Percentiles rank a stretch among this genome's conserved stretches.
Conservation (phyloP, 2,888 invertebrate species). For the Thera britannica region DNA sequence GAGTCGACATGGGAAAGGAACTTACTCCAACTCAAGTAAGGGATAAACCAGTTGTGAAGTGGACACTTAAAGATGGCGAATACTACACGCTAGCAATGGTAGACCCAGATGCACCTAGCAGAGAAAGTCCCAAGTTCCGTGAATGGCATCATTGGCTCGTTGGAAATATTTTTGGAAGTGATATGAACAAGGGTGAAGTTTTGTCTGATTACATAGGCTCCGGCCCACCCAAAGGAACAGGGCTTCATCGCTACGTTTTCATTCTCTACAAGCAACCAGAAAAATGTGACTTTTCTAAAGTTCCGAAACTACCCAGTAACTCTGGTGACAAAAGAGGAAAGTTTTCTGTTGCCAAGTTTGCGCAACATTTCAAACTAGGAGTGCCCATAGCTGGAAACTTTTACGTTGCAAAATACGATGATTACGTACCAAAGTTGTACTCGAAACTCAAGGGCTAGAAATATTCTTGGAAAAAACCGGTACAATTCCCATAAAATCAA, state of each 20-base stretch:
- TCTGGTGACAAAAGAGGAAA: constrained; percentile 83
- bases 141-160: constrained; percentile 93
- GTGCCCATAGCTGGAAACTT: constrained; percentile 86
- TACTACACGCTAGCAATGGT: constrained; percentile 87
- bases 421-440: constrained; percentile 83
- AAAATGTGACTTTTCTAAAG: constrained; percentile 72
- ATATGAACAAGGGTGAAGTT: constrained; percentile 86
- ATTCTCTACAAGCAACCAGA: constrained; percentile 86
- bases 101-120: constrained; percentile 92
- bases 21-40: constrained; percentile 90
- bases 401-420: constrained; percentile 85
- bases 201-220: constrained; percentile 86
- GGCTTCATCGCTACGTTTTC: constrained; percentile 89
- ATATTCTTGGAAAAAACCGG: constrained; percentile 40
- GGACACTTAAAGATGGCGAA: constrained; percentile 83
- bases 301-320: constrained; percentile 69
- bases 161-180: constrained; percentile 88
- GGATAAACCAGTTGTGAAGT: constrained; percentile 87
- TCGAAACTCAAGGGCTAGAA: constrained; percentile 69
- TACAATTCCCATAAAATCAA: constrained; percentile 30
- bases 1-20: constrained; percentile 86
- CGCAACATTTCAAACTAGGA: constrained; percentile 84
- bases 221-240: constrained; percentile 90
- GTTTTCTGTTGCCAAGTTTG: constrained; percentile 85
- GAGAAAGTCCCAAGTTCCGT: constrained; percentile 87